Base-by-base conservation (phyloP, 2,797 vertebrate genomes). In the Ciconia nigra region DNA sequence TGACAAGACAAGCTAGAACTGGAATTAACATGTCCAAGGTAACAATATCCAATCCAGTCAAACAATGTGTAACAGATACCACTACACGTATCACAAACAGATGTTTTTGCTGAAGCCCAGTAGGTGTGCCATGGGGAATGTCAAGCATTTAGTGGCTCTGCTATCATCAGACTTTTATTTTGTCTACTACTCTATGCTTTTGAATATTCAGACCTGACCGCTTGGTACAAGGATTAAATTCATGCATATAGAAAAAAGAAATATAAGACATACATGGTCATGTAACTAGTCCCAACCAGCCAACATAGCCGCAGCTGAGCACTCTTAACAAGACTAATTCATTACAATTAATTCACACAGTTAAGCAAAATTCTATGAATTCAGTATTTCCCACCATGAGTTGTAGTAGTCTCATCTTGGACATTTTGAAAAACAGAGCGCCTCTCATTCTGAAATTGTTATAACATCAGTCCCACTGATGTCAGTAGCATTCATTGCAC, bases 301-400 rank as follows among this genome's bases (percentile, higher is more conserved):
- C 2, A 1, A 2, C 0, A 42, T 4, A 65, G 44, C 11, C 5
- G 2, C 67, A 83, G 11, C 11, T 62, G 11, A 85, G 52, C 37
- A 55, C 28, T n/a, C 1, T 3, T 57, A 86, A 57, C 28, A 66
- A 2, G 25, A 62, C 7, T 46, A 70, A 16, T n/a, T 89, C 28
- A 49, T 66, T 61, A 58, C 24, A 39, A 65, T 44, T 92, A 88
- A 83, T 57, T 1, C 0, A 9, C 10, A 29, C 19, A 70, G 39
- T 49, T 51, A 67, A 81, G 73, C 7, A 83, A 73, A 90, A 37
- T 52, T 55, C 6, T 29, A 25, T 37, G 21, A 55, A 41, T 71
- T 74, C 69, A 44, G 16, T 52, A 69, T 57, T 85, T 57, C n/a
- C 41, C 21, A 78, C 11, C 19, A 41, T 11, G 11, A 81, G 25